Evolutionary conservation across 2,888 invertebrate genomes (phyloP).

Genomic region (Leucophenga montana): DNA sequence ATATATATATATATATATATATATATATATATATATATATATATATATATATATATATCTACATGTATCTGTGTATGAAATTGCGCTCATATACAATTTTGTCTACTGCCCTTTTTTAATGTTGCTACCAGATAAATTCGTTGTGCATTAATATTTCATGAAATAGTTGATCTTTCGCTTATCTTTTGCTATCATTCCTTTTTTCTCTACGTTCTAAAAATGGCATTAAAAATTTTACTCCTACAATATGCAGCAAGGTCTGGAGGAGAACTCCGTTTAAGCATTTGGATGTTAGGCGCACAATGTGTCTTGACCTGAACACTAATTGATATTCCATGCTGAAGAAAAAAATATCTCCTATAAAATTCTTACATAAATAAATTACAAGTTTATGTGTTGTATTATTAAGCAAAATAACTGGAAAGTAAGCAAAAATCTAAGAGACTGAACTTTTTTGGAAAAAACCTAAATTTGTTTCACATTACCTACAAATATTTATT

Average conservation of each 20-base stretch:
- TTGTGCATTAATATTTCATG: not conserved
- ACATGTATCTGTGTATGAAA: conserved; percentile 20
- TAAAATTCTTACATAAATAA: not conserved
- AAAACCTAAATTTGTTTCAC: too few species aligned
- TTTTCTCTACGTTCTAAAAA: conserved; percentile 9
- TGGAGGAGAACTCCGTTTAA: conserved; percentile 72
- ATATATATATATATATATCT: conserved; percentile 15
- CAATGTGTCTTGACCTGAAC: conserved; percentile 23
- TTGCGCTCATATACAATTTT: conserved; percentile 22
- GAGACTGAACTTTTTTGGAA: conserved; percentile 53
- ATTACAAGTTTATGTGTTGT: not conserved
- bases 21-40: too few species aligned
- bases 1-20: too few species aligned
- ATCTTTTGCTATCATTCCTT: conserved; percentile 34
- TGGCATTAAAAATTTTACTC: not conserved
- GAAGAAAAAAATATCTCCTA: not conserved
- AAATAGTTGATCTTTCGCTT: conserved; percentile 21
- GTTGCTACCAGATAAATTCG: not conserved
- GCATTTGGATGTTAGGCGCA: conserved; percentile 26
- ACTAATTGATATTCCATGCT: not conserved
- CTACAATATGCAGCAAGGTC: conserved; percentile 61
- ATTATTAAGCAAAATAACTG: conserved; percentile 24
- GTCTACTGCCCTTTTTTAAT: not conserved
- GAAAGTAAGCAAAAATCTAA: conserved; percentile 55
- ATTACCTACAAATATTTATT: not conserved